Evolutionary conservation across 2,888 invertebrate genomes (phyloP).

Genomic region (Scaptomyza polygonia): DNA sequence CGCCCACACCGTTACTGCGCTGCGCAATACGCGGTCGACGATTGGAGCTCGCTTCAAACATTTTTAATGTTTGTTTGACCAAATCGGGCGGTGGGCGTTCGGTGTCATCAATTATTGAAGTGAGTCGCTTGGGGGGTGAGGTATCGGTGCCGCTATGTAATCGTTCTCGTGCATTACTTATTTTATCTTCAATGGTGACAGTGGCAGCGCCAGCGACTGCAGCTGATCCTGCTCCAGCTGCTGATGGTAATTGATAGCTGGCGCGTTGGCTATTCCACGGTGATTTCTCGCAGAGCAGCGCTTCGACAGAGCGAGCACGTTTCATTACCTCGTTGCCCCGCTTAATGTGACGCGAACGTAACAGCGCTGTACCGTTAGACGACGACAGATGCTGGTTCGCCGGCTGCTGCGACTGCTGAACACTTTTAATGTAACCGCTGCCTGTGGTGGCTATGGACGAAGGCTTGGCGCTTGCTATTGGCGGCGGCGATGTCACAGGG

Average conservation of each 20-base stretch:
- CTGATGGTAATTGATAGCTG: slow-evolving; percentile 22
- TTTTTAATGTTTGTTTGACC: slow-evolving; percentile 92
- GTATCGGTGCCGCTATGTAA: slow-evolving; percentile 84
- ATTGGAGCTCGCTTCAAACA: slow-evolving; percentile 90
- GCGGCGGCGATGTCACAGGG: slow-evolving; percentile 36
- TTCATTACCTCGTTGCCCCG: slow-evolving; percentile 89
- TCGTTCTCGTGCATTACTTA: slow-evolving; percentile 83
- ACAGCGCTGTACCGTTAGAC: slow-evolving; percentile 30
- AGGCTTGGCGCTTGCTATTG: slow-evolving; percentile 57
- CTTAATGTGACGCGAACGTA: slow-evolving; percentile 84
- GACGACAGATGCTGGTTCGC: slow-evolving; percentile 25
- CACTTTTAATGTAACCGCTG: slow-evolving; percentile 51
- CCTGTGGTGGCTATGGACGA: slow-evolving; percentile 25
- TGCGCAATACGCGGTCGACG: slow-evolving; percentile 84
- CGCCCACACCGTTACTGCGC: slow-evolving; percentile 84
- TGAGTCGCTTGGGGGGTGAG: slow-evolving; percentile 86
- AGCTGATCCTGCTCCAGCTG: not conserved
- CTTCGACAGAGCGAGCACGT: slow-evolving; percentile 94
- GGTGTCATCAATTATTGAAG: slow-evolving; percentile 88
- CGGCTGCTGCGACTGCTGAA: slow-evolving; percentile 21
- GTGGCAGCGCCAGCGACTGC: slow-evolving; percentile 15
- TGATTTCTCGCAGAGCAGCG: slow-evolving; percentile 89
- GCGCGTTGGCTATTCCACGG: slow-evolving; percentile 80
- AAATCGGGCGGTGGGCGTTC: slow-evolving; percentile 95
- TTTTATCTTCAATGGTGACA: slow-evolving; percentile 84